These are phyloP conservation scores for Drosophila tani DNA, from an alignment of 1,140 invertebrate species.

Conservation along the genomic window DNA sequence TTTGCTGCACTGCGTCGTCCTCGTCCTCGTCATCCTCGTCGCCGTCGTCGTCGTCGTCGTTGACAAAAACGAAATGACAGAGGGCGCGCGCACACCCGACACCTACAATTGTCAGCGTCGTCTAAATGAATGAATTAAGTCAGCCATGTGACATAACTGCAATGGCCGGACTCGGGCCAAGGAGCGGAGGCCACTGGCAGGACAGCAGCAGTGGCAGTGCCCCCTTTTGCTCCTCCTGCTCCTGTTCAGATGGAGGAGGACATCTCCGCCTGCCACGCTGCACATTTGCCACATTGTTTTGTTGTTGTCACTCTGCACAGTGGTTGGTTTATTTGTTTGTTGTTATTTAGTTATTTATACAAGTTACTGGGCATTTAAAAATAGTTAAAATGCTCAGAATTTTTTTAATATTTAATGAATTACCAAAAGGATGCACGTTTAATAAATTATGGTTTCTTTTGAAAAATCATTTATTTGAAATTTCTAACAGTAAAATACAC, in stretches of 20 bases:
- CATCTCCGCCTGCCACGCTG: slow-evolving; percentile 47
- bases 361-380: no score
- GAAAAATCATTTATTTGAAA: no score
- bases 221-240: slow-evolving; percentile 3
- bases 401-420: no score
- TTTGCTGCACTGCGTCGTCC: slow-evolving; percentile 68
- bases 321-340: no score
- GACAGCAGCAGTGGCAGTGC: slow-evolving; percentile 12
- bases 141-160: slow-evolving; percentile 81
- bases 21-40: background rate
- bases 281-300: slow-evolving; percentile 80
- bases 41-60: slow-evolving; percentile 7
- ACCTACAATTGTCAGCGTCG: slow-evolving; percentile 79
- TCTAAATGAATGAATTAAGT: slow-evolving; percentile 83
- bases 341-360: no score
- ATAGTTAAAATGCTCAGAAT: no score
- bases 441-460: no score
- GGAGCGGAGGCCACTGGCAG: slow-evolving; percentile 18
- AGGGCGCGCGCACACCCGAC: slow-evolving; percentile 59
- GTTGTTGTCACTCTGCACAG: slow-evolving; percentile 41
- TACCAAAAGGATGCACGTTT: no score
- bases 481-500: no score
- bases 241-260: background rate
- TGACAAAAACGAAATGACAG: slow-evolving; percentile 67
- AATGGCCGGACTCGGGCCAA: slow-evolving; percentile 50